These are phyloP conservation scores for Archips crataeganus DNA, from an alignment of 2,888 invertebrate genomes.

Conservation along the genomic window DNA sequence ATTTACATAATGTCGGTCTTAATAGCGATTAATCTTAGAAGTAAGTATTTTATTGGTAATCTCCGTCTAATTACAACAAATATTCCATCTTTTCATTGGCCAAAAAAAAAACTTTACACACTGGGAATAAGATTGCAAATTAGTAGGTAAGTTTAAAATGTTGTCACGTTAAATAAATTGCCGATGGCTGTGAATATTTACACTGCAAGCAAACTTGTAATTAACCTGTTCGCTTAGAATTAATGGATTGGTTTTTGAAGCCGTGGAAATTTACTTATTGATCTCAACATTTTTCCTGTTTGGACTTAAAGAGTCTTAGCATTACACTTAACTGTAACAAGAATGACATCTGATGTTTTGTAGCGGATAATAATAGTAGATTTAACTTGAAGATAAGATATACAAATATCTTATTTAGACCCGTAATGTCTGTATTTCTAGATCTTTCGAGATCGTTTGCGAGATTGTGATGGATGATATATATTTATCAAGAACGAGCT, in stretches of 20 bases:
- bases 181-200: constrained; percentile 15
- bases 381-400: too few species aligned
- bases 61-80: not conserved
- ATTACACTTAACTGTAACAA: not conserved
- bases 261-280: constrained; percentile 4
- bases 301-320: not conserved
- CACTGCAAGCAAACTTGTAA: constrained; percentile 21
- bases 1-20: not conserved
- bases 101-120: not conserved
- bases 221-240: constrained; percentile 21
- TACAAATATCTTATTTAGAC: too few species aligned
- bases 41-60: not conserved
- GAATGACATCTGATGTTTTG: not conserved
- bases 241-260: not conserved
- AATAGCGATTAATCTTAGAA: not conserved
- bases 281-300: not conserved
- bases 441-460: too few species aligned
- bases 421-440: too few species aligned
- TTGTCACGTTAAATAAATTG: not conserved
- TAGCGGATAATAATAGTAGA: not conserved
- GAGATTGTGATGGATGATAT: too few species aligned
- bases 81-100: not conserved
- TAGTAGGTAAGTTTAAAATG: not conserved
- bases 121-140: not conserved
- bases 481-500: too few species aligned